A percentile compares a stretch with the other conserved stretches of the same genome.
These are phyloP conservation scores for Novumbra hubbsi DNA, from an alignment of 2,797 vertebrate genomes.

Conservation along the genomic window DNA sequence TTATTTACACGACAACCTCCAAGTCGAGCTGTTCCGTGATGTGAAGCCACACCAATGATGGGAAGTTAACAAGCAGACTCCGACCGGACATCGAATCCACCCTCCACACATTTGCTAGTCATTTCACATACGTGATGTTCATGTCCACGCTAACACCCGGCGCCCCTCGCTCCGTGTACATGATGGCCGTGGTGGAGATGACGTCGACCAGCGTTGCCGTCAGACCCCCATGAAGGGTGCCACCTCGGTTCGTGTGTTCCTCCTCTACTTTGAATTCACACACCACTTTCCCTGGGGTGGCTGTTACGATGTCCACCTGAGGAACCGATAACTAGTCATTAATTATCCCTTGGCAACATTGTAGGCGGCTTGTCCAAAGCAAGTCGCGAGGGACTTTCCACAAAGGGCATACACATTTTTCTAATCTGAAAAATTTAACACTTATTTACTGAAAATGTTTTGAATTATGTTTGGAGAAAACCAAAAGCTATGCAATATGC, in stretches of 20 bases:
- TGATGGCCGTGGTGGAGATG: slow-evolving; percentile 85
- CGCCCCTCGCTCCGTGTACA: slow-evolving; percentile 79
- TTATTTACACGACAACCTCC: too few relatives aligned
- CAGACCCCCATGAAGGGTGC: slow-evolving; percentile 89
- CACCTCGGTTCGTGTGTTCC: slow-evolving; percentile 84
- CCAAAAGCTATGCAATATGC: too few relatives aligned
- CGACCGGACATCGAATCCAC: too few relatives aligned
- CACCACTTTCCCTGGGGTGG: slow-evolving; percentile 83
- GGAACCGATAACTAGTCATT: not conserved
- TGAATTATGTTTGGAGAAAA: too few relatives aligned
- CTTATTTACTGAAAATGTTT: too few relatives aligned
- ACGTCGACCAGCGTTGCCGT: slow-evolving; percentile 90
- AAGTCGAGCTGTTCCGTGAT: too few relatives aligned
- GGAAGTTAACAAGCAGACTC: too few relatives aligned
- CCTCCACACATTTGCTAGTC: not conserved
- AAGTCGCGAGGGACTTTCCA: too few relatives aligned
- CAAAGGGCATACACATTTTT: too few relatives aligned
- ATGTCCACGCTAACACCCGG: slow-evolving; percentile 96
- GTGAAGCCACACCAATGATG: too few relatives aligned
- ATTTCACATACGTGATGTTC: slow-evolving; percentile 89
- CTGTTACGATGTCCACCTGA: slow-evolving; percentile 68
- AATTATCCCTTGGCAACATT: not conserved
- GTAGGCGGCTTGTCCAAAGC: too few relatives aligned
- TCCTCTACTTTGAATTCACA: slow-evolving; percentile 92
- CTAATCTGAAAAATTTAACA: too few relatives aligned